Evolutionary conservation across 1,140 invertebrate genomes (phyloP), one percentile per base, ranked within the genome.

Genomic region (Eriosoma lanigerum): DNA sequence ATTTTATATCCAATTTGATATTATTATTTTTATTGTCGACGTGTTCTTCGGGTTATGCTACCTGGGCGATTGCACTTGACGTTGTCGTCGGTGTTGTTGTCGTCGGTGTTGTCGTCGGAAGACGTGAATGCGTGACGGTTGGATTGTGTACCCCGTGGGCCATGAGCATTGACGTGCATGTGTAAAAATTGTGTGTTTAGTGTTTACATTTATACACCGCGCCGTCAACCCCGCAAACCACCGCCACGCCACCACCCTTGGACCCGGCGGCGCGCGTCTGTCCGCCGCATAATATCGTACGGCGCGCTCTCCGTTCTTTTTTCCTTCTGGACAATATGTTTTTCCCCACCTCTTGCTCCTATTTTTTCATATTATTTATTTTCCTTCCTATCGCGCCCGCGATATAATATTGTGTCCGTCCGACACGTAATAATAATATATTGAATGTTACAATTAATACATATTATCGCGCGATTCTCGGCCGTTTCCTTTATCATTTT

Each of bases 121-220:
- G 56, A 44, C 56, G 15, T 38, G 73, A 24, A 54, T 24, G 29
- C n/a, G 38, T 60, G 21, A 21, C 13, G 54, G 52, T 52, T 44
- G 52, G 72, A 29, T 54, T 46, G 21, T 60, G 75, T 78, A 78
- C 75, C 75, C 54, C 56, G 75, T 78, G 56, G 24, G 75, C 75
- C 75, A 56, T 56, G 75, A 58, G 75, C 75, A 62, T 78, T 78
- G 75, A 5, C 56, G 75, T 78, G 32, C 56, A 56, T 78, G 56
- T 62, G 75, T 62, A 24, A 46, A 48, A 62, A 29, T 6, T 15
- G 75, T 62, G 56, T 12, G 75, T 62, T 56, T 15, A 19, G 56
- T 78, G 54, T 78, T 60, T 78, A 60, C 56, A 62, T 60, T 19
- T 60, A 78, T 60, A 76, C 38, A 78, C 38, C 38, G n/a, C 75